Conservation (phyloP, 2,888 invertebrate species). For the Proisotoma minuta region DNA sequence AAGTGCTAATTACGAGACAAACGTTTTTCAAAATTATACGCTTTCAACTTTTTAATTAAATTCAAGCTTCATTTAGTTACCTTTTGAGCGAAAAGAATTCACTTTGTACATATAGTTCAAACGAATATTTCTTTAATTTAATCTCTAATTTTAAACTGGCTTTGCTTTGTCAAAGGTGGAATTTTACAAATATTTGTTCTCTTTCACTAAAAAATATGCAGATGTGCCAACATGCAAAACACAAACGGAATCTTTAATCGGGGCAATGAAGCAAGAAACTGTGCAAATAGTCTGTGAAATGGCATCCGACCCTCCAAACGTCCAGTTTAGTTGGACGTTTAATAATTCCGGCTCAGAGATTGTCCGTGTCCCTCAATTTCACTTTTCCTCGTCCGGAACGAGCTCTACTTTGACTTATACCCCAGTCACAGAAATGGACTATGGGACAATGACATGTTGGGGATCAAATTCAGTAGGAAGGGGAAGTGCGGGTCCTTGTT, state of each 20-base stretch:
- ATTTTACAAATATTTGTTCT: no score
- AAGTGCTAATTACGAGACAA: no score
- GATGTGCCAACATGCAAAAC: slow-evolving; percentile 62
- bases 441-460: slow-evolving; percentile 75
- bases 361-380: slow-evolving; percentile 53
- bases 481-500: slow-evolving; percentile 48
- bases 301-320: slow-evolving; percentile 73
- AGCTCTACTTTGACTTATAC: slow-evolving; percentile 75
- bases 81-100: no score
- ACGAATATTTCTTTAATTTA: no score
- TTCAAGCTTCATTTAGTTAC: no score
- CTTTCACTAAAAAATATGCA: slow-evolving; percentile 50
- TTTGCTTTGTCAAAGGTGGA: no score
- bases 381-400: slow-evolving; percentile 62
- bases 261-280: slow-evolving; percentile 84
- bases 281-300: slow-evolving; percentile 77
- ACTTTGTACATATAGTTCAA: no score
- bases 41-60: no score
- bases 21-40: no score
- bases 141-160: no score
- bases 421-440: slow-evolving; percentile 79
- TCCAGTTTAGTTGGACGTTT: slow-evolving; percentile 82
- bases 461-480: slow-evolving; percentile 75
- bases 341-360: slow-evolving; percentile 77
- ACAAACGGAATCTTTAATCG: slow-evolving; percentile 57